Evolutionary conservation across 2,888 invertebrate genomes (phyloP).

Genomic region (Aquatica leii): DNA sequence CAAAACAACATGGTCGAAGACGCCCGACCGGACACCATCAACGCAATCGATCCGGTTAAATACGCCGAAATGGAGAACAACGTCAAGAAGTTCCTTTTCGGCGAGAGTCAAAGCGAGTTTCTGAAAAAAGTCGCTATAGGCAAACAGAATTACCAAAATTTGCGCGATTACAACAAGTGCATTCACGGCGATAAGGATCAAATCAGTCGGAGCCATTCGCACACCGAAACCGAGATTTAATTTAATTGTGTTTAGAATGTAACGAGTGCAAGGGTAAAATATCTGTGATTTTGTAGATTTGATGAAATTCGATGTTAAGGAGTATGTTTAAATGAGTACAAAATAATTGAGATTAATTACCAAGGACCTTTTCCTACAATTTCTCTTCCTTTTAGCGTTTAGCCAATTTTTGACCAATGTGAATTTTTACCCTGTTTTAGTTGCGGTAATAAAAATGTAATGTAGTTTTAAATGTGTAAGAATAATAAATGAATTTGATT

Average conservation of each 20-base stretch:
- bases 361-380: background rate
- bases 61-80: slow-evolving; percentile 80
- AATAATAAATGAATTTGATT: too few species aligned
- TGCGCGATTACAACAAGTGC: slow-evolving; percentile 26
- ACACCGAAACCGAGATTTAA: slow-evolving; percentile 53
- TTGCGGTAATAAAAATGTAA: too few species aligned
- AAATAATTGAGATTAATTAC: slow-evolving; percentile 4
- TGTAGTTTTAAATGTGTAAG: too few species aligned
- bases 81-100: slow-evolving; percentile 75
- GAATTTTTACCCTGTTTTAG: too few species aligned
- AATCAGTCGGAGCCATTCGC: slow-evolving; percentile 36
- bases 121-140: slow-evolving; percentile 55
- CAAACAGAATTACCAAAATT: slow-evolving; percentile 53
- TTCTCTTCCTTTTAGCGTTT: background rate
- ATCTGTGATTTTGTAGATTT: slow-evolving; percentile 7
- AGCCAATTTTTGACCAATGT: background rate
- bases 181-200: slow-evolving; percentile 15
- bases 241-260: slow-evolving; percentile 1
- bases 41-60: slow-evolving; percentile 58
- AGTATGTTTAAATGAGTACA: too few species aligned
- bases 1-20: slow-evolving; percentile 64
- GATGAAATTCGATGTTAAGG: too few species aligned
- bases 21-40: slow-evolving; percentile 59
- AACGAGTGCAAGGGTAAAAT: background rate
- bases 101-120: slow-evolving; percentile 53